These are phyloP conservation scores for Eumaeus atala DNA, from an alignment of 1,140 invertebrate species.

Conservation along the genomic window DNA sequence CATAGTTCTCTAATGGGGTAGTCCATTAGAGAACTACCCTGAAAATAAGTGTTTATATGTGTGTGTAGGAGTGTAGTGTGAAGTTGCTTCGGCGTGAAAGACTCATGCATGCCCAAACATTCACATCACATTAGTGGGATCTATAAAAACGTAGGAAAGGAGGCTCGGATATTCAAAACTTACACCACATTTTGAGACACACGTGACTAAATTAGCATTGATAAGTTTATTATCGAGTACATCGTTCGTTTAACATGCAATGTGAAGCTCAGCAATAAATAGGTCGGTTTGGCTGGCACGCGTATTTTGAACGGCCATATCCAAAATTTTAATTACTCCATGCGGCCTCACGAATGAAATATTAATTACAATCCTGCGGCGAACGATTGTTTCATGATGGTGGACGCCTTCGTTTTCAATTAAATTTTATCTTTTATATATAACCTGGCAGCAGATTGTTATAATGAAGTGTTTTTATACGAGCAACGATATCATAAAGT, in stretches of 20 bases:
- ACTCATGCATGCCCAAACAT: no score
- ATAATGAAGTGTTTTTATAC: constrained; percentile 1
- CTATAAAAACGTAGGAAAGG: no score
- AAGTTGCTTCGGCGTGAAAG: no score
- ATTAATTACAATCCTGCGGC: constrained; percentile 20
- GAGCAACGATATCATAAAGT: constrained; percentile 2
- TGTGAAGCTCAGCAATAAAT: constrained; percentile 2
- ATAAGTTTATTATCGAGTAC: no score
- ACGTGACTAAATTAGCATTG: no score
- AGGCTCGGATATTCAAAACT: no score
- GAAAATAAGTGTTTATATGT: no score
- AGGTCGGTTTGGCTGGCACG: not conserved
- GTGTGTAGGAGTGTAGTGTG: no score
- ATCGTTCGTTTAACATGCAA: not conserved
- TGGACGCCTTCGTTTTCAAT: constrained; percentile 13
- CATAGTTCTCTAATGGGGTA: no score
- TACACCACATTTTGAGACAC: no score
- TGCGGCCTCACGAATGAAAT: constrained; percentile 17
- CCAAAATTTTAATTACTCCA: constrained; percentile 20
- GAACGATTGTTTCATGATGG: constrained; percentile 15
- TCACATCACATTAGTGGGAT: no score
- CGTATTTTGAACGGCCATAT: constrained; percentile 9
- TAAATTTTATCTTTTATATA: constrained; percentile 17
- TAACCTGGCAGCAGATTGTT: not conserved
- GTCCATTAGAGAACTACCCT: no score